Percentiles rank a stretch among this genome's conserved stretches.
Evolutionary conservation across 2,888 invertebrate genomes (phyloP).

Genomic region (Leptinotarsa juncta): DNA sequence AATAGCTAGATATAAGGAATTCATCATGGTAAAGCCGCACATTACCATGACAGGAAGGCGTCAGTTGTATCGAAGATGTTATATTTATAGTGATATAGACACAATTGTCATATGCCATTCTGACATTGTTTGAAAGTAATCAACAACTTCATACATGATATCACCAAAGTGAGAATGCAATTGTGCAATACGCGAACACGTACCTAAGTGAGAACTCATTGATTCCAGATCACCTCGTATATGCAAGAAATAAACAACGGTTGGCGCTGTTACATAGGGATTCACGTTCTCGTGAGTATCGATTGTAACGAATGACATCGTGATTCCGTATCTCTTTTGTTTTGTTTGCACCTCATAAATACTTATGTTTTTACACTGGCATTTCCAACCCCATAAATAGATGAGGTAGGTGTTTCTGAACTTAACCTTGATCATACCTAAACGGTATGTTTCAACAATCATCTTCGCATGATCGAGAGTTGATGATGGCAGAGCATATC

Average conservation of each 20-base stretch:
- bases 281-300: conserved; percentile 62
- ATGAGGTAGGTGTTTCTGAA: conserved; percentile 14
- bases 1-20: too few species aligned
- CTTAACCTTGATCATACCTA: background rate
- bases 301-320: conserved; percentile 62
- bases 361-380: conserved; percentile 49
- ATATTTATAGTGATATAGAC: too few species aligned
- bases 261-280: conserved; percentile 51
- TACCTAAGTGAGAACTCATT: conserved; percentile 21
- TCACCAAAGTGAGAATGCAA: too few species aligned
- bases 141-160: too few species aligned
- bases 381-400: conserved; percentile 29
- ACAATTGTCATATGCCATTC: too few species aligned
- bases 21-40: too few species aligned
- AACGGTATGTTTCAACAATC: conserved; percentile 8
- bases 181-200: conserved; percentile 17
- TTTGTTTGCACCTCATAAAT: conserved; percentile 62
- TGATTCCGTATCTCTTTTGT: conserved; percentile 60
- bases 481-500: background rate
- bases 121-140: too few species aligned
- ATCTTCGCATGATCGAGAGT: background rate
- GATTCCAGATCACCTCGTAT: conserved; percentile 30
- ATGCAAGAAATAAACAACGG: conserved; percentile 39
- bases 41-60: too few species aligned
- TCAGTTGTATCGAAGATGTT: too few species aligned